phyloP scores from a whole-genome alignment of 92 coral and sea anemone genomes.

The Umimayanthus chanpuru region DNA sequence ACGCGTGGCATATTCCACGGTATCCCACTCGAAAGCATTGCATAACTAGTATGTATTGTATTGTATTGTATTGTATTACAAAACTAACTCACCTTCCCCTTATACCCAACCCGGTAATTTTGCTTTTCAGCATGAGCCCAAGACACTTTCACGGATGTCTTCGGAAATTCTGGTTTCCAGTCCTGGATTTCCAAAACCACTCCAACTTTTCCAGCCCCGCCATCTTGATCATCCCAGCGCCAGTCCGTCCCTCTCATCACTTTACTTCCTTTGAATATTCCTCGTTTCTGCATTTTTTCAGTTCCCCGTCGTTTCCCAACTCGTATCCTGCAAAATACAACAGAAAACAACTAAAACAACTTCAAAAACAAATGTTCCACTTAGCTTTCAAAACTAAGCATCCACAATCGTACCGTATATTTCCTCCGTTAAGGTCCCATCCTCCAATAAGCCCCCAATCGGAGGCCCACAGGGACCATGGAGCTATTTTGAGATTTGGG shows the following conservation, averaged over 20 bases:
- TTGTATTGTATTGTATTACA: too few relatives aligned
- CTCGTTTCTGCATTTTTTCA: constrained; percentile 27
- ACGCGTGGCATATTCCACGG: too few relatives aligned
- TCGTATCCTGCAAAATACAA: background rate
- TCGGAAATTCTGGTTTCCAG: constrained; percentile 36
- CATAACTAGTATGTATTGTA: too few relatives aligned
- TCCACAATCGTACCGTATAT: too few relatives aligned
- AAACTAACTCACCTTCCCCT: background rate
- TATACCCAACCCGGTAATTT: constrained; percentile 24
- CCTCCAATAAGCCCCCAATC: too few relatives aligned
- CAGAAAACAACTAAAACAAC: background rate
- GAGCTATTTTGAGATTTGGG: too few relatives aligned
- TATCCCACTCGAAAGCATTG: too few relatives aligned
- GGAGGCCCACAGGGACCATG: too few relatives aligned
- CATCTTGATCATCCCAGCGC: constrained; percentile 34
- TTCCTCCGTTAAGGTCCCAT: too few relatives aligned
- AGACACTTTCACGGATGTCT: constrained; percentile 15
- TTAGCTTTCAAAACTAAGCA: too few relatives aligned
- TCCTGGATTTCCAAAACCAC: constrained; percentile 19
- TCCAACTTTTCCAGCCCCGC: constrained; percentile 20
- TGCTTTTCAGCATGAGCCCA: constrained; percentile 21
- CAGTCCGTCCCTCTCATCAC: constrained; percentile 9
- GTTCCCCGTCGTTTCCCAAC: constrained; percentile 15
- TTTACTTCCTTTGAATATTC: constrained; percentile 23
- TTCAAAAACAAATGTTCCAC: too few relatives aligned